A percentile compares a stretch with the other conserved stretches of the same genome.
These are phyloP conservation scores for Nipponia nippon DNA, from an alignment of 2,113 vertebrate genomes.

Conservation along the genomic window DNA sequence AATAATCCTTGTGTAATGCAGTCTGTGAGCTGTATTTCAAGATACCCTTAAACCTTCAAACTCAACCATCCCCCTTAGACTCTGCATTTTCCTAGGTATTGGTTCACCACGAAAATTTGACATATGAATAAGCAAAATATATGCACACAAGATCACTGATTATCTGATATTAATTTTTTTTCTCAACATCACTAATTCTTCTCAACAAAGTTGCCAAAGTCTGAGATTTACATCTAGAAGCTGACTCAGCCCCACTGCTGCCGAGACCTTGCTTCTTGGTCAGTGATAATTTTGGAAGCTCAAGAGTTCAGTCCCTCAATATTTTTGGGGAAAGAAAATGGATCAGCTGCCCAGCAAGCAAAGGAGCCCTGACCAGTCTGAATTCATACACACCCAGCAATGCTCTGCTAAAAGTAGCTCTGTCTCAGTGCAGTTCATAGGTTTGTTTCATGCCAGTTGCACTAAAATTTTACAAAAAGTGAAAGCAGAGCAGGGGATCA, in stretches of 20 bases:
- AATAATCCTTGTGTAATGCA: not conserved
- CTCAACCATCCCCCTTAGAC: not conserved
- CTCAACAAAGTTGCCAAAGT: not conserved
- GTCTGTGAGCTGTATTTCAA: not conserved
- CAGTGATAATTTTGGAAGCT: not conserved
- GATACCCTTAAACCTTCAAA: not conserved
- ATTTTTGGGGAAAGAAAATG: not conserved
- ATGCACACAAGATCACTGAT: not conserved
- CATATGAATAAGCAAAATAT: not conserved
- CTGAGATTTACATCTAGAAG: not conserved
- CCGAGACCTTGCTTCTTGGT: not conserved
- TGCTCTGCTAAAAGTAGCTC: not conserved
- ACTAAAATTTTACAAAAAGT: not conserved
- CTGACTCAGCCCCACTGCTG: not conserved
- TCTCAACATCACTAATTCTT: not conserved
- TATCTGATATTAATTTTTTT: not conserved
- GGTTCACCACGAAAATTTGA: not conserved
- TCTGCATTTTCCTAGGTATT: not conserved
- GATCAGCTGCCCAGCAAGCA: not conserved
- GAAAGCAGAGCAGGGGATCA: not conserved
- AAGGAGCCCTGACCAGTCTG: not conserved
- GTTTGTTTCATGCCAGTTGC: not conserved
- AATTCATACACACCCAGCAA: not conserved
- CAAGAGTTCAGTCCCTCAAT: not conserved
- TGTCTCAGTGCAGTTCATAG: not conserved